phyloP scores from a whole-genome alignment of 2,888 invertebrate species.

The Pemphredon lugubris region DNA sequence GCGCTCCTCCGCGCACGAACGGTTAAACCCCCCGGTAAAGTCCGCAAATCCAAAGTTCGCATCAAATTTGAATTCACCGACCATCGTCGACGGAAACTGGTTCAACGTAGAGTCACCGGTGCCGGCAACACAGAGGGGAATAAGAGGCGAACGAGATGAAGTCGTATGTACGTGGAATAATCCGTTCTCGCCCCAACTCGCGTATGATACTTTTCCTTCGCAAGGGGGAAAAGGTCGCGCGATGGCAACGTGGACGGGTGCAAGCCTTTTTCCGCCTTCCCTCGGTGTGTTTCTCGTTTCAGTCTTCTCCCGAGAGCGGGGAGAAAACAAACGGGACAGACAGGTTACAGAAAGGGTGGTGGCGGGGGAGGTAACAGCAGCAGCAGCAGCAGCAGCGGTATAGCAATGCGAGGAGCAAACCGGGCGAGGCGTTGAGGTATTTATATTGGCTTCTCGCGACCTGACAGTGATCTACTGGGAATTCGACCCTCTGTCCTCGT shows the following conservation, averaged over 20 bases:
- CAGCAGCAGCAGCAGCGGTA: no score
- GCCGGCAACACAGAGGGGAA: constrained; percentile 19
- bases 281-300: constrained; percentile 1
- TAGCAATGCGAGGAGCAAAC: constrained; percentile 66
- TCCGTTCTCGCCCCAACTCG: constrained; percentile 45
- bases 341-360: constrained; percentile 63
- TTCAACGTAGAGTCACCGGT: constrained; percentile 21
- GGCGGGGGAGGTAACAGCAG: no score
- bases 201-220: constrained; percentile 55
- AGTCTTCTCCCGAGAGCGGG: constrained; percentile 21
- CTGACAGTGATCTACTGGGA: constrained; percentile 80
- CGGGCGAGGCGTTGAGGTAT: constrained; percentile 77
- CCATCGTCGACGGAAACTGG: constrained; percentile 33
- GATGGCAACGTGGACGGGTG: neutral
- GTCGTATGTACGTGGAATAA: constrained; percentile 63
- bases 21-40: no score
- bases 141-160: constrained; percentile 45
- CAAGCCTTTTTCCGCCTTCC: neutral
- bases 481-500: constrained; percentile 70
- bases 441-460: constrained; percentile 79
- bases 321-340: constrained; percentile 65
- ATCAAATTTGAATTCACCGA: no score
- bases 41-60: no score
- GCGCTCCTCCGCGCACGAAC: no score
- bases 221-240: constrained; percentile 20